Base-by-base conservation (phyloP, 2,797 vertebrate species). In the Bryconaethiops microstoma region DNA sequence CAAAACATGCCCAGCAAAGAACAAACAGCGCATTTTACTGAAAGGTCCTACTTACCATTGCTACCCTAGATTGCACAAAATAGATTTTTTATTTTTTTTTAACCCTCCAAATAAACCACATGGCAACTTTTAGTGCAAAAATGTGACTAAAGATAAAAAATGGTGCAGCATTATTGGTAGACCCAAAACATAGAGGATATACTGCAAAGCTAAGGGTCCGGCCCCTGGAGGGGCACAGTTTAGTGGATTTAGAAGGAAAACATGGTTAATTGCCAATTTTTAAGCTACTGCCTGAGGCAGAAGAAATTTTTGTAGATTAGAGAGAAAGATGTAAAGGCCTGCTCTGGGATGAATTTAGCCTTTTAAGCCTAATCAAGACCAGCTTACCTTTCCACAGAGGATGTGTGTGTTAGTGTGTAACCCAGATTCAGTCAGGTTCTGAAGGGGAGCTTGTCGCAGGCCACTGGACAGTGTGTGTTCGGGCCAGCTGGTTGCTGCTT, bases 161-260 rank as follows among this genome's bases (percentile, higher is more conserved):
- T 55, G 54, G 19, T 3, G 13, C 13, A 1, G 23, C 23, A 62
- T 29, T 29, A 16, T 62, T 29, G 25, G 60, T 4, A 25, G 10
- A 23, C 16, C n/a, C 42, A 29, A 29, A 23, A 9, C 25, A 5
- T 35, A 16, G 25, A 39, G 5, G 5, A 35, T 63, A 7, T 63
- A 17, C 35, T 10, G 4, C 35, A 17, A 17, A 29, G 60, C 35
- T 1, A 2, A 8, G 17, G 29, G 62, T 35, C 62, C 13, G 39
- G 16, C 25, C 29, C 1, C 39, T 16, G 16, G 17, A 39, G 42
- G 75, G 50, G 48, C 57, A 55, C 59, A 42, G 39, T 76, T 82
- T 77, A 74, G 40, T 45, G 35, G 75, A 73, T 77, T 65, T 71
- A 72, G 63, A 77, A 50, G 35, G 13, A 63, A 81, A 76, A 76